Evolutionary conservation across 2,797 vertebrate genomes (phyloP), one percentile per base, ranked within the genome.

Genomic region (Schizopygopsis malacanthus): DNA sequence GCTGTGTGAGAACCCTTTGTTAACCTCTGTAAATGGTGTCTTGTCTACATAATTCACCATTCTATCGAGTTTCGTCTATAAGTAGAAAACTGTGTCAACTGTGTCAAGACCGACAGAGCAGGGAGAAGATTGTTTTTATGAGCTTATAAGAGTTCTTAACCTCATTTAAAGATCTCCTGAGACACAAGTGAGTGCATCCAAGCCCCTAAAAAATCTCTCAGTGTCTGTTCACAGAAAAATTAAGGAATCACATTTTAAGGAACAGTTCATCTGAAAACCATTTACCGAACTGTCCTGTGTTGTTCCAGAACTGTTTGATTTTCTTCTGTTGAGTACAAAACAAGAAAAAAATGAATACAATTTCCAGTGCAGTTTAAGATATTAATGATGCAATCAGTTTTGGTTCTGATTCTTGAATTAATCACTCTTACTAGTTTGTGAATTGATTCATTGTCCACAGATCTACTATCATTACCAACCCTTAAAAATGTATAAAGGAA

Each of bases 21-120:
- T 84, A 84, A 84, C 45, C 75, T 78, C 63, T 33, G 71, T 69
- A 69, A 78, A 77, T 79, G 75, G 61, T 70, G 50, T 84, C 63
- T 69, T 79, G 63, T 22, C 83, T 70, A 70, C 83, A 84, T 84
- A 79, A 84, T 70, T 84, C 63, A 79, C 50, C n/a, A 69, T 84
- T 79, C 76, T 70, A 79, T 84, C 37, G 2, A 18, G 33, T 70
- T 67, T 43, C 33, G 37, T 56, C 47, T 84, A 22, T 39, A 78
- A 39, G 63, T 78, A 43, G 45, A 79, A 84, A 84, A 79, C 83
- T 84, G 47, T 84, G 73, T 84, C 82, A 84, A 54, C 61, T 45
- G 61, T 79, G 83, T 84, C 83, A 84, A 79, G 83, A 84, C 59
- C 63, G 72, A 54, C 61, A 75, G 67, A 67, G 61, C 72, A 70